phyloP scores from a whole-genome alignment of 2,888 invertebrate genomes.

The Lasioglossum zephyrum region DNA sequence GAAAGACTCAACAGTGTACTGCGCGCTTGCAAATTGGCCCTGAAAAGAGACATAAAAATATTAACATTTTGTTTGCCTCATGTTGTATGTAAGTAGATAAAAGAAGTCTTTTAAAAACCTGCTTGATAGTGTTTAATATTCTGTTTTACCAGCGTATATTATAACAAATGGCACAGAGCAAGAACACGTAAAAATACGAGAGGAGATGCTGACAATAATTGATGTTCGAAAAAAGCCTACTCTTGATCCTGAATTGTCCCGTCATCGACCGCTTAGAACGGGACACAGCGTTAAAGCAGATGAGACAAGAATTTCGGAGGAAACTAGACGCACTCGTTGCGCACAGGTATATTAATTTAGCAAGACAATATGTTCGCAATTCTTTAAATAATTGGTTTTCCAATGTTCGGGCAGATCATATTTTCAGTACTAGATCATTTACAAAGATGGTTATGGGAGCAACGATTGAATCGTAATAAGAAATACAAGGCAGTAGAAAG shows the following conservation, averaged over 20 bases:
- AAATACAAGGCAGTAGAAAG: conserved; percentile 74
- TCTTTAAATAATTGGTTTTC: conserved; percentile 37
- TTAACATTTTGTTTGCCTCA: conserved; percentile 91
- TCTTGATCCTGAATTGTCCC: conserved; percentile 76
- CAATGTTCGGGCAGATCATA: conserved; percentile 81
- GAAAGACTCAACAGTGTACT: conserved; percentile 87
- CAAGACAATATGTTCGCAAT: neutral
- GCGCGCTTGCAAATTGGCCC: conserved; percentile 90
- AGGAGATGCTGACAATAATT: conserved; percentile 87
- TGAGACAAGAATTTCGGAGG: conserved; percentile 78
- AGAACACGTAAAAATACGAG: conserved; percentile 84
- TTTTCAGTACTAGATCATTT: conserved; percentile 91
- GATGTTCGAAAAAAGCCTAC: conserved; percentile 75
- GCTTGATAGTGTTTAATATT: neutral
- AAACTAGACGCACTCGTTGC: conserved; percentile 81
- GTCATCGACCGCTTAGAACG: conserved; percentile 76
- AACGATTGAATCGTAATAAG: conserved; percentile 70
- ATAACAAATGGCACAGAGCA: conserved; percentile 83
- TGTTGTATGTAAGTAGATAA: conserved; percentile 85
- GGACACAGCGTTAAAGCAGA: conserved; percentile 67
- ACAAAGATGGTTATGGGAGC: conserved; percentile 89
- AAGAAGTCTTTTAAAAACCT: neutral
- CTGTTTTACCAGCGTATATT: conserved; percentile 79
- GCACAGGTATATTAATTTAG: conserved; percentile 74
- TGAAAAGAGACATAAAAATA: conserved; percentile 90